phyloP scores from a whole-genome alignment of 1,140 invertebrate genomes.

The Brachionus sp. region DNA sequence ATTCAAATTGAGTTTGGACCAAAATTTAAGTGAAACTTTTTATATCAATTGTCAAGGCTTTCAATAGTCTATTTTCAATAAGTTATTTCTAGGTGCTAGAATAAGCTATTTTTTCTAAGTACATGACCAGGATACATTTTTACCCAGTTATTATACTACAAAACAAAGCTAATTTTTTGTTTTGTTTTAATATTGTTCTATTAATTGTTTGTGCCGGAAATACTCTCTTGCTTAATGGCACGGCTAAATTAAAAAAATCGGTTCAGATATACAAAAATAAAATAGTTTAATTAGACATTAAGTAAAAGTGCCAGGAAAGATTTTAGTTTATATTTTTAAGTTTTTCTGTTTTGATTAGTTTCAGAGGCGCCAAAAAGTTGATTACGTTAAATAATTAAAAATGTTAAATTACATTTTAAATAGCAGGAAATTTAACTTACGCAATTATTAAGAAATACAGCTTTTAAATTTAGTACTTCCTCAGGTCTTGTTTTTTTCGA shows the following conservation, averaged over 20 bases:
- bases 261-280: neutral
- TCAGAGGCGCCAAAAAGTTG: neutral
- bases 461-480: neutral
- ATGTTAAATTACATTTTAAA: neutral
- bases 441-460: neutral
- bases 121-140: neutral
- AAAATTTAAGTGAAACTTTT: neutral
- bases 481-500: neutral
- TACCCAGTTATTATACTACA: no score
- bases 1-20: neutral
- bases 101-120: neutral
- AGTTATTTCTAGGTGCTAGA: neutral
- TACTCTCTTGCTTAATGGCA: neutral
- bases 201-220: neutral
- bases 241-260: neutral
- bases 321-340: neutral
- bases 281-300: neutral
- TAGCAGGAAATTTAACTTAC: neutral
- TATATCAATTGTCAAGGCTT: neutral
- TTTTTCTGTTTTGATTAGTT: neutral
- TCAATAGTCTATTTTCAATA: neutral
- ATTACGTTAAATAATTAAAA: neutral
- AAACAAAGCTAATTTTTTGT: no score
- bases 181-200: neutral
- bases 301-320: neutral